Conservation (phyloP, 2,888 invertebrate genomes). For the Hesperia comma region DNA sequence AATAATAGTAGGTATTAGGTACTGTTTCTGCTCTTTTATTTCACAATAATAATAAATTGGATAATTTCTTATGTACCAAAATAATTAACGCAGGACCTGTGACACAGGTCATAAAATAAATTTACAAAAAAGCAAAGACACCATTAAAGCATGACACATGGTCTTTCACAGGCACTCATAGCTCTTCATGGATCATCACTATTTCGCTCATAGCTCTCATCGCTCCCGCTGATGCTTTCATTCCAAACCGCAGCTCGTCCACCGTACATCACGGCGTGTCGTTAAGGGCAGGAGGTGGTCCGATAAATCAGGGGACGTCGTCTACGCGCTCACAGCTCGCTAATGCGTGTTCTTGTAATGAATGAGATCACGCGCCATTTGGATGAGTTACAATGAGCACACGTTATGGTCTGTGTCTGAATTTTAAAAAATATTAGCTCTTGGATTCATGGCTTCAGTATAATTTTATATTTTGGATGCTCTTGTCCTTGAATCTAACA, state of each 20-base stretch:
- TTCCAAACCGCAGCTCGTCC: constrained; percentile 43
- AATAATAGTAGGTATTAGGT: no score
- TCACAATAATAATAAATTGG: no score
- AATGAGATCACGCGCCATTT: constrained; percentile 67
- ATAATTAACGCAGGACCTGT: no score
- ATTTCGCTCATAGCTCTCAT: constrained; percentile 8
- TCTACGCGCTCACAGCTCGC: constrained; percentile 66
- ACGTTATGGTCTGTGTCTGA: constrained; percentile 2
- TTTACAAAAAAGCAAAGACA: no score
- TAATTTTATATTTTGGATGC: background rate
- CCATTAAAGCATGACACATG: no score
- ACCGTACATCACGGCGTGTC: constrained; percentile 79
- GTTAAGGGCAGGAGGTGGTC: constrained; percentile 83
- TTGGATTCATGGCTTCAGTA: background rate
- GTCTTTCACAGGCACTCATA: no score
- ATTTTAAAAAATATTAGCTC: background rate
- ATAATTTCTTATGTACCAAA: no score
- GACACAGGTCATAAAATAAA: no score
- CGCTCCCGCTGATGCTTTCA: constrained; percentile 41
- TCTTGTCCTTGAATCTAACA: background rate
- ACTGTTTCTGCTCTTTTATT: no score
- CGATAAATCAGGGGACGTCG: constrained; percentile 79
- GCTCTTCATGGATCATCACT: no score
- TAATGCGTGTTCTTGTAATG: constrained; percentile 74
- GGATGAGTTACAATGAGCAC: constrained; percentile 27